Evolutionary conservation across 2,888 invertebrate species (phyloP), one percentile per base, ranked within the genome.

Genomic region (Lithophane ornitopus): DNA sequence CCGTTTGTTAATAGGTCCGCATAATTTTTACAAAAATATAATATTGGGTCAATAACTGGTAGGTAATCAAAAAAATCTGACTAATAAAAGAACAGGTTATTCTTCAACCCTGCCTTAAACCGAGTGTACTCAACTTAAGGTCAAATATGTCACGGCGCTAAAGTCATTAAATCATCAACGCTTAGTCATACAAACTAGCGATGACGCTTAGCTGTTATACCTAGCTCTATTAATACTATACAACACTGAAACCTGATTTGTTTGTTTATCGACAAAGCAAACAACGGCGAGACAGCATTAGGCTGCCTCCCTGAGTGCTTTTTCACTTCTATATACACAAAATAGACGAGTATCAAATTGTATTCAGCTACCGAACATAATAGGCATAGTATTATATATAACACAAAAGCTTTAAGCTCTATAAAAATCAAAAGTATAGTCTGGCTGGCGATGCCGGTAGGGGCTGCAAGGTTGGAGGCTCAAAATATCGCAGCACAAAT

Each of bases 201-300:
- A 65, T 84, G 85, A 85, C 79, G 58, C 34, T 77, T 59, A 61
- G n/a, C 41, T 78, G 26, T 74, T 65, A 61, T 68, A 61, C 63
- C 41, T 61, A 82, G 52, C 68, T 65, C 28, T 69, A 74, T 54
- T 78, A 79, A 73, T 68, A 46, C 67, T 81, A 71, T 67, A 70
- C 77, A 79, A 70, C 80, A 80, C 78, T 87, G 91, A 89, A 91
- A 90, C 88, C 82, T 87, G 90, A 90, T 89, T 88, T 89, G 89
- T 88, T 90, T 84, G 85, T 80, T 76, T 73, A 72, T 67, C 79
- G 82, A 78, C 77, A 82, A 78, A 80, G 85, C 86, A 85, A 89
- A 90, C 89, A 89, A 56, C 78, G 78, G 68, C 80, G 79, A 77
- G 76, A 84, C 81, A 70, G 74, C 65, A 59, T 72, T 85, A 70